Percentiles rank a stretch among this genome's conserved stretches.
Evolutionary conservation across 2,113 vertebrate species (phyloP).

Genomic region (Bubalus kerabau): DNA sequence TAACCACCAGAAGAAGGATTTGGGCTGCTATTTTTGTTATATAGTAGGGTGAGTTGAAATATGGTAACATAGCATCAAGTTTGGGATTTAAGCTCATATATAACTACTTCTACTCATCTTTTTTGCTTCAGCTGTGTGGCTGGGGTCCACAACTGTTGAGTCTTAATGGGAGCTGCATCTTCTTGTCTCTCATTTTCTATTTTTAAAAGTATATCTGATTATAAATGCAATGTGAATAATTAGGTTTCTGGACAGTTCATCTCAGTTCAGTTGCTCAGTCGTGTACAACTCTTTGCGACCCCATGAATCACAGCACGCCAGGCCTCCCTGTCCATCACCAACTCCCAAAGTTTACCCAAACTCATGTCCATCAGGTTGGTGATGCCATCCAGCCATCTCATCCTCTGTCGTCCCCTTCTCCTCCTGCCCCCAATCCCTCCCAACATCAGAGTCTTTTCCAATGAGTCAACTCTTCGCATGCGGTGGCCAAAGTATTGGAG

Average conservation of each 20-base stretch:
- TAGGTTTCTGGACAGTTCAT: not conserved
- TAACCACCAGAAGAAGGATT: not conserved
- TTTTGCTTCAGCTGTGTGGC: not conserved
- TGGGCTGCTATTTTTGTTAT: not conserved
- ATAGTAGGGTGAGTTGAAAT: not conserved
- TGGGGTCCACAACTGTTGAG: not conserved
- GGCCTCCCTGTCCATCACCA: too few relatives aligned
- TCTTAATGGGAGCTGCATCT: not conserved
- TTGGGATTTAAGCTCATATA: not conserved
- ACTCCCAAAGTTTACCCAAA: too few relatives aligned
- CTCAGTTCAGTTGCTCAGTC: too few relatives aligned
- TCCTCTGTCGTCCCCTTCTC: too few relatives aligned
- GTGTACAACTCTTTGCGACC: too few relatives aligned
- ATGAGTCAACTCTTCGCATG: too few relatives aligned
- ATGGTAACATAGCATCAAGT: not conserved
- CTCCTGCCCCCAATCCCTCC: too few relatives aligned
- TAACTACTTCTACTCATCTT: not conserved
- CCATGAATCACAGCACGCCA: too few relatives aligned
- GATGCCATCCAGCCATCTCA: too few relatives aligned
- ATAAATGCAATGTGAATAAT: constrained; percentile 48
- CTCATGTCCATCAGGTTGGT: too few relatives aligned
- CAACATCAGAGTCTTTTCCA: too few relatives aligned
- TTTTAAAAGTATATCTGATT: constrained; percentile 50
- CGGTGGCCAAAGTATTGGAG: too few relatives aligned
- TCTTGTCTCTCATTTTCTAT: constrained; percentile 1